These are phyloP conservation scores for Steatocranus sp. DNA, from an alignment of 2,797 vertebrate genomes.

Conservation along the genomic window DNA sequence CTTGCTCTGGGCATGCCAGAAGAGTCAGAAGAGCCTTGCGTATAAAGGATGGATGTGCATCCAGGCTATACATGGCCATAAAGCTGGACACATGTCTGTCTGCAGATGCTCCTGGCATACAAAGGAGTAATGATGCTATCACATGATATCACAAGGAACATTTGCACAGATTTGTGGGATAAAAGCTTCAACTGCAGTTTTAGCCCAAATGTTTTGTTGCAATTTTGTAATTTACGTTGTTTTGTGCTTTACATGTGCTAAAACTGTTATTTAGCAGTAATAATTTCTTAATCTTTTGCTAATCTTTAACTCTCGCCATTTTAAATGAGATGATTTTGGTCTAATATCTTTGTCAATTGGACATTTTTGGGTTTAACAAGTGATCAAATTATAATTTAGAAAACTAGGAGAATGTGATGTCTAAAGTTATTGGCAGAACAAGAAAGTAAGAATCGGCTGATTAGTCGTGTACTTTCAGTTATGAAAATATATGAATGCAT, in stretches of 20 bases:
- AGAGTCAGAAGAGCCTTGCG: neutral
- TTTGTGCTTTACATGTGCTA: neutral
- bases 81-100: neutral
- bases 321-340: neutral
- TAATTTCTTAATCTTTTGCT: neutral
- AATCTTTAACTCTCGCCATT: neutral
- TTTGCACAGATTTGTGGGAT: neutral
- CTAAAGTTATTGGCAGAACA: neutral
- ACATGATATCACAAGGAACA: neutral
- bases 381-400: neutral
- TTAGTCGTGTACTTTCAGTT: neutral
- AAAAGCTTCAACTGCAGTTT: neutral
- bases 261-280: neutral
- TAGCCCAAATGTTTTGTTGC: neutral
- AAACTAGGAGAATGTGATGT: neutral
- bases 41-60: neutral
- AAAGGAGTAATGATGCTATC: neutral
- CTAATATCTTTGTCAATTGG: neutral
- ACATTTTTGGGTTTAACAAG: neutral
- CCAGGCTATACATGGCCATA: neutral
- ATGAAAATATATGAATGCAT: neutral
- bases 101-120: neutral
- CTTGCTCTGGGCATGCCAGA: slow-evolving; percentile 19
- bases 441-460: neutral
- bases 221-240: neutral